Evolutionary conservation across 1,140 invertebrate genomes (phyloP).

Genomic region (Pseudomyrmex dendroicus): DNA sequence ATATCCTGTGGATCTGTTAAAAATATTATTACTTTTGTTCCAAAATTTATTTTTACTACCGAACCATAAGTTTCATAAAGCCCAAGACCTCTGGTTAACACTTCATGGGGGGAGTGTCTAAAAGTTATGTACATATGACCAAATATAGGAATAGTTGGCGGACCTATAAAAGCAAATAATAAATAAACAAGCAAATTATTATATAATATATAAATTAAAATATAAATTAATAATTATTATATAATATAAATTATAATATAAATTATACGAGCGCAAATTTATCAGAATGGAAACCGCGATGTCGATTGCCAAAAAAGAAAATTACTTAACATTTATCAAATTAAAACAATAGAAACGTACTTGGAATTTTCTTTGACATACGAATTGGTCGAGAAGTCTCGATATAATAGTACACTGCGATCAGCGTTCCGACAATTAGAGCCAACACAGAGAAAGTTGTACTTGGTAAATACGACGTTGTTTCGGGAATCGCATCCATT

Average conservation of each 20-base stretch:
- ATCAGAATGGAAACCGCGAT: too few species aligned
- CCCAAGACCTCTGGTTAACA: conserved; percentile 82
- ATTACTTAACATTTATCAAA: too few species aligned
- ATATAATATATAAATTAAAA: background rate
- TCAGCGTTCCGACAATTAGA: conserved; percentile 60
- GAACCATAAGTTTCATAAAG: conserved; percentile 85
- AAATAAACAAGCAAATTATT: background rate
- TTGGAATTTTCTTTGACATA: conserved; percentile 80
- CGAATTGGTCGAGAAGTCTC: conserved; percentile 72
- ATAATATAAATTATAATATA: too few species aligned
- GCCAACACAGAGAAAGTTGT: conserved; percentile 72
- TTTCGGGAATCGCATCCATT: conserved; percentile 76
- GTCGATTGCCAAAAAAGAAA: too few species aligned
- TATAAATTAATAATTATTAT: background rate
- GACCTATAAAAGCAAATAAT: conserved; percentile 73
- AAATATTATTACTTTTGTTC: conserved; percentile 88
- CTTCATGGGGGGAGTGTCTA: conserved; percentile 85
- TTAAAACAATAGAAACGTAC: conserved; percentile 56
- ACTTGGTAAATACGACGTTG: conserved; percentile 63
- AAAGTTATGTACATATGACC: conserved; percentile 86
- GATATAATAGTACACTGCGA: conserved; percentile 77
- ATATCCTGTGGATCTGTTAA: conserved; percentile 88
- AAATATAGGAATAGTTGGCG: conserved; percentile 85
- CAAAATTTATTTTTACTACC: conserved; percentile 88
- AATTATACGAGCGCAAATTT: too few species aligned